These are phyloP conservation scores for Hypomesus transpacificus DNA, from an alignment of 2,113 vertebrate species.

Conservation along the genomic window DNA sequence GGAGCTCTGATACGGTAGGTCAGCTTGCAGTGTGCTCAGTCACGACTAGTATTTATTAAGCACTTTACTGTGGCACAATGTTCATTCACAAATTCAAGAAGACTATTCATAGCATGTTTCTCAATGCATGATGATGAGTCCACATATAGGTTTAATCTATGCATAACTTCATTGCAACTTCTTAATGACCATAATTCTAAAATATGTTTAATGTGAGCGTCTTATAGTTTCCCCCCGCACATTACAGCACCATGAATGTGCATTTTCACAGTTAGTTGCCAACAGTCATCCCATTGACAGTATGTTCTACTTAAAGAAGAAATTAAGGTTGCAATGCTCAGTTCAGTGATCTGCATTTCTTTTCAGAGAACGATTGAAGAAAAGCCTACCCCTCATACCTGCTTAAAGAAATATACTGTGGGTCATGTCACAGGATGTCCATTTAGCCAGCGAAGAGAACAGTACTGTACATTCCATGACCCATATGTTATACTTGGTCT, in stretches of 20 bases:
- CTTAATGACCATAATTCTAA: no score
- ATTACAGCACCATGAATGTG: background rate
- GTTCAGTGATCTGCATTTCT: background rate
- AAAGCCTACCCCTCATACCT: no score
- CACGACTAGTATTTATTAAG: no score
- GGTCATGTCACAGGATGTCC: slow-evolving; percentile 1
- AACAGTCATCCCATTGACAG: background rate
- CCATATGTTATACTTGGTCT: slow-evolving; percentile 2
- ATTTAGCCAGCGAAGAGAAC: slow-evolving; percentile 2
- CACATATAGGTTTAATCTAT: background rate
- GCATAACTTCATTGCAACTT: no score
- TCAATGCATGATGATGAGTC: background rate
- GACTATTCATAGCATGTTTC: no score
- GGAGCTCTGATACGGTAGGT: background rate
- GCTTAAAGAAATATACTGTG: background rate
- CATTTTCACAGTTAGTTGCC: background rate
- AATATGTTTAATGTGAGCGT: no score
- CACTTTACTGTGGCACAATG: no score
- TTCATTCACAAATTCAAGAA: no score
- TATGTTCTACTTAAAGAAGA: background rate
- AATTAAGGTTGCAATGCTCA: background rate
- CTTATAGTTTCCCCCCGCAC: no score
- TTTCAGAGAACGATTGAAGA: background rate
- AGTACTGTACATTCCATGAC: slow-evolving; percentile 2
- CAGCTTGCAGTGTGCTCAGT: background rate